Evolutionary conservation across 2,888 invertebrate species (phyloP).

Genomic region (Punctoribates punctum): DNA sequence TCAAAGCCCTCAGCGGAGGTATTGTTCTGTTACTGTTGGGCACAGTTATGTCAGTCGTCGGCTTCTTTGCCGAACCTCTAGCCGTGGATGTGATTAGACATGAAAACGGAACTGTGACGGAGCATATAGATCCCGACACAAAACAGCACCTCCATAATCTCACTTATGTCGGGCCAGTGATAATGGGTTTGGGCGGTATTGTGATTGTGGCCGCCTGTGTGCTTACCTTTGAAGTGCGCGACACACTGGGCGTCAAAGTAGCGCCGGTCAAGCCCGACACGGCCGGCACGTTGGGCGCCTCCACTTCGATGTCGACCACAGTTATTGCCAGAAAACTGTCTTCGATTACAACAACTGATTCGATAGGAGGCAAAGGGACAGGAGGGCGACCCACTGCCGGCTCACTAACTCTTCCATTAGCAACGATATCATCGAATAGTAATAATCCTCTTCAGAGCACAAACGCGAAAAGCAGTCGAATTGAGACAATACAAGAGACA

Average conservation of each 20-base stretch:
- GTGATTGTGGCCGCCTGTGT: slow-evolving; percentile 58
- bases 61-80: slow-evolving; percentile 55
- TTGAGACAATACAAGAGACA: slow-evolving; percentile 36
- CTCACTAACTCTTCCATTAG: slow-evolving; percentile 38
- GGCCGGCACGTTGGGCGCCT: neutral
- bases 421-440: slow-evolving; percentile 39
- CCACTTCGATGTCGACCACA: slow-evolving; percentile 5
- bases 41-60: slow-evolving; percentile 87
- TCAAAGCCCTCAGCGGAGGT: slow-evolving; percentile 82
- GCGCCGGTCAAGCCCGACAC: slow-evolving; percentile 48
- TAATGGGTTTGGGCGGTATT: slow-evolving; percentile 59
- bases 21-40: slow-evolving; percentile 80
- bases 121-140: slow-evolving; percentile 50
- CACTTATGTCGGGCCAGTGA: slow-evolving; percentile 76
- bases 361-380: slow-evolving; percentile 5
- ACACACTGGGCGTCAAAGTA: slow-evolving; percentile 54
- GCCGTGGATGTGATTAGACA: slow-evolving; percentile 48
- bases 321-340: slow-evolving; percentile 1
- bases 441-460: slow-evolving; percentile 24
- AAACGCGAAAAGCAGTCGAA: slow-evolving; percentile 9
- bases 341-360: neutral
- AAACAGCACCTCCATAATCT: slow-evolving; percentile 71
- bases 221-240: slow-evolving; percentile 58
- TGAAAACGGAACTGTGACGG: slow-evolving; percentile 49
- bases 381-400: neutral